A percentile compares a stretch with the other conserved stretches of the same genome.
Evolutionary conservation across 2,797 vertebrate species (phyloP).

Genomic region (Peromyscus aztecus): DNA sequence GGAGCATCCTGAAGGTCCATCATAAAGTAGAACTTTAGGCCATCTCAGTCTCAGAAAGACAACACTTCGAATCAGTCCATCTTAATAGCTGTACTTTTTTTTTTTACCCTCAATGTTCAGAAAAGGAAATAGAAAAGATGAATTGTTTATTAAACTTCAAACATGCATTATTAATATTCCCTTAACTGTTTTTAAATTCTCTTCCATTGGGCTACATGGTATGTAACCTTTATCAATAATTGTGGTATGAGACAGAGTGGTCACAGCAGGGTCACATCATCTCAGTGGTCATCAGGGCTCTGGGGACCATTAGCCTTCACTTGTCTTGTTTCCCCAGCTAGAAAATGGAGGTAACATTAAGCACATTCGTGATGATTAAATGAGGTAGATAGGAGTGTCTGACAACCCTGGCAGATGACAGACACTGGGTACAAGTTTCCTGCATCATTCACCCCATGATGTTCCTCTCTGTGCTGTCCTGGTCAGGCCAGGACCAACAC

Average conservation of each 20-base stretch:
- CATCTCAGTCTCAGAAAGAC: background rate
- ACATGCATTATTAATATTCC: background rate
- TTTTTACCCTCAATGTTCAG: background rate
- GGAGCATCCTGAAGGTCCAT: background rate
- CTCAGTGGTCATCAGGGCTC: background rate
- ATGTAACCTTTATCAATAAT: background rate
- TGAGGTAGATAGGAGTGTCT: background rate
- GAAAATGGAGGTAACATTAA: background rate
- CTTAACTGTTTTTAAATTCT: background rate
- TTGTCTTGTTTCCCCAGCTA: background rate
- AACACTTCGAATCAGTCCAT: background rate
- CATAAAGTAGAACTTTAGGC: background rate
- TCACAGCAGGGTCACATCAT: background rate
- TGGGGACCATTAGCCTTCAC: background rate
- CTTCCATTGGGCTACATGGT: background rate
- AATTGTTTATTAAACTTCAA: background rate
- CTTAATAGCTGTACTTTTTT: slow-evolving; percentile 35
- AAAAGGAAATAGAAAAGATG: slow-evolving; percentile 4
- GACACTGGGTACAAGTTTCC: background rate
- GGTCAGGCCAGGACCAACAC: background rate
- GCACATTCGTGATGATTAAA: background rate
- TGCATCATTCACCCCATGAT: background rate
- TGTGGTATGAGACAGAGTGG: background rate
- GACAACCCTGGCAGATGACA: background rate
- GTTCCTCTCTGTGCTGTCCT: background rate